A percentile compares a stretch with the other conserved stretches of the same genome.
phyloP scores from a whole-genome alignment of 2,888 invertebrate species.

The Scaptomyza parva region DNA sequence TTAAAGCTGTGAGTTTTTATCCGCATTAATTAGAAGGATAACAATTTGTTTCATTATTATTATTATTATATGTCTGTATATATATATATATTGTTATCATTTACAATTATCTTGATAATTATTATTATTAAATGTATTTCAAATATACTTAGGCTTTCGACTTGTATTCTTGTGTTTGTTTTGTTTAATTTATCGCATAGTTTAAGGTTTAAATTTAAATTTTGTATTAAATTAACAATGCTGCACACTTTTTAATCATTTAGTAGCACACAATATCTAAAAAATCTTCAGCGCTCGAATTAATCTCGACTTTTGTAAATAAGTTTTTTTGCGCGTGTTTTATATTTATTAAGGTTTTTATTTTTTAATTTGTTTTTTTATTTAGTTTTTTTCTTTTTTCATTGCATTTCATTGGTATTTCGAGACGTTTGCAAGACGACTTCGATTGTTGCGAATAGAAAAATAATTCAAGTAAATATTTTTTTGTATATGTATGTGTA shows the following conservation, averaged over 20 bases:
- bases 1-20: constrained; percentile 84
- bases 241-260: constrained; percentile 37
- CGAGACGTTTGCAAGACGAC: constrained; percentile 35
- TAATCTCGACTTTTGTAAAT: constrained; percentile 65
- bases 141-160: constrained; percentile 60
- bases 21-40: constrained; percentile 80
- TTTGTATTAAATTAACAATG: constrained; percentile 57
- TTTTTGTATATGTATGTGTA: constrained; percentile 75
- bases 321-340: constrained; percentile 60
- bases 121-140: constrained; percentile 45
- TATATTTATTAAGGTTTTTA: constrained; percentile 21
- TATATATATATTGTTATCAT: constrained; percentile 43
- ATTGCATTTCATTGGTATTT: constrained; percentile 50
- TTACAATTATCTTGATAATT: constrained; percentile 37
- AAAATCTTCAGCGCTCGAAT: constrained; percentile 67
- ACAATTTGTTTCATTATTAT: constrained; percentile 52
- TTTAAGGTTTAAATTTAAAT: constrained; percentile 38
- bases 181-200: constrained; percentile 40
- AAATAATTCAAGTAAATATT: constrained; percentile 78
- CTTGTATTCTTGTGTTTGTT: constrained; percentile 13
- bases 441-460: constrained; percentile 76
- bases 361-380: constrained; percentile 18
- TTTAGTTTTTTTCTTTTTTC: constrained; percentile 12
- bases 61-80: constrained; percentile 61
- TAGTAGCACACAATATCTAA: constrained; percentile 68